Percentiles rank a stretch among this genome's conserved stretches.
Conservation (phyloP, 2,888 invertebrate genomes). For the Epirrhoe tristata region DNA sequence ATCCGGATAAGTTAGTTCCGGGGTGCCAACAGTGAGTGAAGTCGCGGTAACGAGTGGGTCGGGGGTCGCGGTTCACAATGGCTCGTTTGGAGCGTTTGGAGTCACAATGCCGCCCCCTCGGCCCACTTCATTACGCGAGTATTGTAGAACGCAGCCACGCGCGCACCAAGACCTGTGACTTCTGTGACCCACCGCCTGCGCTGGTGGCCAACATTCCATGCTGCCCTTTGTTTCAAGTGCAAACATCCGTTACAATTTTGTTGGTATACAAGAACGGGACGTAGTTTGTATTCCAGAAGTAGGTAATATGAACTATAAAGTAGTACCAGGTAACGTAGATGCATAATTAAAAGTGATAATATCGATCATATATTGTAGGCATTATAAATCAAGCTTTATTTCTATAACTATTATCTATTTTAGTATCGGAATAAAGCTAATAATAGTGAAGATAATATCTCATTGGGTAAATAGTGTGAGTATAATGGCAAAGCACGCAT, state of each 20-base stretch:
- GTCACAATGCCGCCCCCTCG: constrained; percentile 80
- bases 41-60: constrained; percentile 71
- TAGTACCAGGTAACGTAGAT: background rate
- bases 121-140: constrained; percentile 85
- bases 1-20: constrained; percentile 42
- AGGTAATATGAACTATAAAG: background rate
- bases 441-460: constrained; percentile 76
- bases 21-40: constrained; percentile 52
- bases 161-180: constrained; percentile 61
- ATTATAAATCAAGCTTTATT: constrained; percentile 38
- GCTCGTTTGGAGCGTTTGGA: constrained; percentile 68
- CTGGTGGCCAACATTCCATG: constrained; percentile 65
- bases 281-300: background rate
- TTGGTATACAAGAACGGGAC: constrained; percentile 20
- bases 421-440: constrained; percentile 67
- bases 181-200: constrained; percentile 67
- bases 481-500: constrained; percentile 69
- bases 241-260: constrained; percentile 45
- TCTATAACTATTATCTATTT: constrained; percentile 70
- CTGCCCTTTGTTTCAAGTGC: constrained; percentile 57
- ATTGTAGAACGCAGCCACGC: constrained; percentile 72
- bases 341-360: constrained; percentile 13
- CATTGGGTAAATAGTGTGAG: constrained; percentile 61
- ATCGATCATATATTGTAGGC: constrained; percentile 66
- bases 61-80: constrained; percentile 77